Evolutionary conservation across 2,113 vertebrate genomes (phyloP), one percentile per base, ranked within the genome.

Genomic region (Mus pahari): DNA sequence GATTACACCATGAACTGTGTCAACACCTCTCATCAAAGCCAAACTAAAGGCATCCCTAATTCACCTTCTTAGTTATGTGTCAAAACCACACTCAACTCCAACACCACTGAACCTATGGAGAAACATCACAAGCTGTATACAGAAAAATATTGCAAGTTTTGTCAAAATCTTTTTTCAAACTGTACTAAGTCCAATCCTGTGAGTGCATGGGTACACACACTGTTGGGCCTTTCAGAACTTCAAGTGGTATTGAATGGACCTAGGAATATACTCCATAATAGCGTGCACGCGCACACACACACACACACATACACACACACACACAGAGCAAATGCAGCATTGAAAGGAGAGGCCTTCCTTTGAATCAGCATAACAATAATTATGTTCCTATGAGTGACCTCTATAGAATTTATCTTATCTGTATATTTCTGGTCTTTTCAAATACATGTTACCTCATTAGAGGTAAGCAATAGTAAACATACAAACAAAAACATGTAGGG

Each of bases 351-450:
- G 90, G 68, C 17, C 62, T 64, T 79, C 13, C 62, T 64, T 79
- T 68, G 60, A 55, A 87, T 48, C 81, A 77, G 20, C 39, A 78
- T 93, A 62, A 87, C n/a, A 75, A 79, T 89, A 89, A 42, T 90
- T 78, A 62, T 78, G 36, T 68, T 22, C 82, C 90, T 75, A 13
- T 68, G 31, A 68, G 45, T 64, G 11, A n/a, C 87, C 71, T 42
- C 74, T 77, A n/a, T 81, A 66, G 13, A 71, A 86, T 68, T 88
- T 96, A 95, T 60, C 84, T 93, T 79, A 53, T 93, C 79, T 60
- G 17, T 90, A 83, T 39, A 60, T 66, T 48, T 39, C 55, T 88
- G 33, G 58, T 81, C 55, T 81, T 73, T 97, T 77, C 60, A 94
- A 88, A 94, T 50, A 96, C 31, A 93, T 89, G 94, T 88, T 39